Evolutionary conservation across 2,797 vertebrate genomes (phyloP).

Genomic region (Sandelia bainsii): DNA sequence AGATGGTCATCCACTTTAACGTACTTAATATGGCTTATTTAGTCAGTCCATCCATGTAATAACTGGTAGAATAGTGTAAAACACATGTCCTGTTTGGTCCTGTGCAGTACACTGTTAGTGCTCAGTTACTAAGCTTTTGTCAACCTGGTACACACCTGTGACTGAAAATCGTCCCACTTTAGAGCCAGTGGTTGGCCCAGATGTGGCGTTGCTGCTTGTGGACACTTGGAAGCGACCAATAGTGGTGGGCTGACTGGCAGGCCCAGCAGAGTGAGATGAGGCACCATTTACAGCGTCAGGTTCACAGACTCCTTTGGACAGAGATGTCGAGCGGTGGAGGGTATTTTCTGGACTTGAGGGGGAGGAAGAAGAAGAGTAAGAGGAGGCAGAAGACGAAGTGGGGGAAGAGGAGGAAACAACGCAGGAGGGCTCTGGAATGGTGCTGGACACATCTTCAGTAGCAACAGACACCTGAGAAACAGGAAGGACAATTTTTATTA

Average conservation of each 20-base stretch:
- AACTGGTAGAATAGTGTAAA: background rate
- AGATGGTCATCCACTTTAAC: background rate
- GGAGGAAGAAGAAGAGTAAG: constrained; percentile 82
- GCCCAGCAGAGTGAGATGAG: constrained; percentile 24
- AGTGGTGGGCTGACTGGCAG: constrained; percentile 76
- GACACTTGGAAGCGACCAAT: constrained; percentile 94
- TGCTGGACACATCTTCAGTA: constrained; percentile 55
- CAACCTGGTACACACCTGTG: constrained; percentile 70
- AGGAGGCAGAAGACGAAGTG: constrained; percentile 76
- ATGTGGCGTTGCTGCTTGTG: constrained; percentile 62
- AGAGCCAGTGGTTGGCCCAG: constrained; percentile 54
- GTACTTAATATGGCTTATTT: background rate
- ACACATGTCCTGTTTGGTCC: background rate
- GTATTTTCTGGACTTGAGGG: constrained; percentile 94
- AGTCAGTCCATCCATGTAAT: background rate
- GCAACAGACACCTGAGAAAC: constrained; percentile 77
- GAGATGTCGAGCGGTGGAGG: constrained; percentile 82
- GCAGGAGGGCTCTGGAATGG: constrained; percentile 49
- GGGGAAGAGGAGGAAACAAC: constrained; percentile 75
- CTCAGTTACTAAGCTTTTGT: background rate
- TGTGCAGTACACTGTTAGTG: background rate
- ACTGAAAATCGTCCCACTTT: constrained; percentile 92
- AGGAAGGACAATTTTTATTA: constrained; percentile 6
- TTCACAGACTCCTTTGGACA: constrained; percentile 54
- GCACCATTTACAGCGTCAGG: constrained; percentile 67